phyloP scores from a whole-genome alignment of 2,797 vertebrate species.

The Sciaenops ocellatus region DNA sequence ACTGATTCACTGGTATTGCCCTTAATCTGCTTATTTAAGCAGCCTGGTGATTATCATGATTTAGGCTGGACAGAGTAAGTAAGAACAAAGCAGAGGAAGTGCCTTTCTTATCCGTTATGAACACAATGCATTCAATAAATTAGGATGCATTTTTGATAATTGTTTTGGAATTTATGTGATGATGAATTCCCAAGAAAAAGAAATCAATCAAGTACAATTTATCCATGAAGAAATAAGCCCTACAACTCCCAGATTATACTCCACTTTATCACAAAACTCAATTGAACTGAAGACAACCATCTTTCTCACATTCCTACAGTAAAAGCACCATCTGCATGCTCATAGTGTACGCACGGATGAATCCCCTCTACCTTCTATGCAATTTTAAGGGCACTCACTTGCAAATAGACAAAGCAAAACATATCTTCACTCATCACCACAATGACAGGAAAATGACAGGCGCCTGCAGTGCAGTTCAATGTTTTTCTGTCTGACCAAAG shows the following conservation, averaged over 20 bases:
- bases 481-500: constrained; percentile 42
- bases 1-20: not conserved
- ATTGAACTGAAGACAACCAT: constrained; percentile 9
- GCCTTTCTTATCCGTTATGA: not conserved
- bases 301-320: not conserved
- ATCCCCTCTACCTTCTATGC: not conserved
- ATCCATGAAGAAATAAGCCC: not conserved
- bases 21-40: not conserved
- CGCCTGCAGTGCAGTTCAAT: constrained; percentile 19
- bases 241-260: constrained; percentile 8
- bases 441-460: constrained; percentile 64
- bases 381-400: constrained; percentile 41
- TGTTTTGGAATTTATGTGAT: not conserved
- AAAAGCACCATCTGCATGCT: not conserved
- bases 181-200: constrained; percentile 1
- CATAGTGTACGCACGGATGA: not conserved
- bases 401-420: constrained; percentile 14
- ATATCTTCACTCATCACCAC: constrained; percentile 34
- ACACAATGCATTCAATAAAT: not conserved
- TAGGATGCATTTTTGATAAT: not conserved
- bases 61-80: not conserved
- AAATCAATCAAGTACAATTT: not conserved
- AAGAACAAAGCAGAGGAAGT: not conserved
- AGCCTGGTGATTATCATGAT: not conserved
- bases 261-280: constrained; percentile 5